Evolutionary conservation across 1,140 invertebrate species (phyloP), one percentile per base, ranked within the genome.

Genomic region (Himalopsyche phryganea): DNA sequence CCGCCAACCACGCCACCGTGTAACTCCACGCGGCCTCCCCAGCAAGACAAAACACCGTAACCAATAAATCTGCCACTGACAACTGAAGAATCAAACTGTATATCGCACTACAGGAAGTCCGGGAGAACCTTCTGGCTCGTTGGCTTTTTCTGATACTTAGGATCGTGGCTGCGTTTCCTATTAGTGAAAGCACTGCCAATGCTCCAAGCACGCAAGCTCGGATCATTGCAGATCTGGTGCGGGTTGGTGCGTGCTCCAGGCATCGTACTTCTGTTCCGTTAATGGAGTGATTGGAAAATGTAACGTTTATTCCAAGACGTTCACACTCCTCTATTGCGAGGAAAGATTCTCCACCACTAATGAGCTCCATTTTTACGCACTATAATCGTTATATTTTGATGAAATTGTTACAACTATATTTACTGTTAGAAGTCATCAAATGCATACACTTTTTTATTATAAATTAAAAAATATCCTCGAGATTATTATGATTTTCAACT

Each of bases 11-110:
- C 40, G 87, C 83, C 0, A 92, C 88, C 0, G 88, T 87, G 44
- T 87, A 86, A 13, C 77, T 84, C 91, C 91, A 94, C 1, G 85
- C 77, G 0, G 87, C 85, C 65, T 94, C 90, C 0, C 87, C 87
- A 1, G 83, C 81, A 46, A 92, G 82, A 68, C 89, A 92, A 70
- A 91, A 91, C 33, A 90, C 73, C 0, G 89, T 87, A 1, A 93
- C 90, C 5, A 91, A 72, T 5, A 89, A 77, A 72, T 94, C 91
- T 0, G 89, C 88, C 17, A 87, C 75, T 0, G 84, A 85, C 1
- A 89, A 75, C 66, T 91, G 88, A 20, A 89, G 81, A 63, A 91
- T 90, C 33, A 92, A 71, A 15, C 83, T 85, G 68, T 91, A 90
- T 46, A 91, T 85, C 2, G 88, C 84, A 23, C 82, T 85, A 74